Base-by-base conservation (phyloP, 2,797 vertebrate species). In the Paratrypauchen microcephalus region DNA sequence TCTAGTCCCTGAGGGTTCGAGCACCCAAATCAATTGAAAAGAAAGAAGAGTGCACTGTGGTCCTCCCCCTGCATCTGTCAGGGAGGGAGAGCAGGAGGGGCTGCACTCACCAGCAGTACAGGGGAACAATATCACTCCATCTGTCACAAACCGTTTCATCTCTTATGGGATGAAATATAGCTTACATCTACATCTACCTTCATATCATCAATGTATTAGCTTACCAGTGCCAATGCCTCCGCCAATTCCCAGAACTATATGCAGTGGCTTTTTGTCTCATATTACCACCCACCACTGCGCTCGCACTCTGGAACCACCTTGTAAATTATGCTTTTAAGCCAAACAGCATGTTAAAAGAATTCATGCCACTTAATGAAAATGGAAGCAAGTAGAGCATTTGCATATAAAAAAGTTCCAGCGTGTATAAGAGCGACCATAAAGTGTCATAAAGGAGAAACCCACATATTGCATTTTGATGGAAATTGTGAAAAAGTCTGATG, bases 21-120 rank as follows among this genome's bases (percentile, higher is more conserved):
- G 89, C 91, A 92, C 88, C 90, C 88, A 88, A 93, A 94, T 94
- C 93, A 94, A 93, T 94, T 86, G 88, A 90, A 90, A 65, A 92
- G 90, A 93, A 93, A 92, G 90, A 89, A 76, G 86, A 92, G 89
- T 87, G 88, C 82, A 83, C 72, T 73, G 84, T 80, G 90, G 87
- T 87, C 92, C 89, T 92, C 92, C 91, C 91, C 87, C 89, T 92
- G 90, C 93, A 94, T 94, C 93, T 94, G 93, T 93, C 89, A 90
- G 91, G 88, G 86, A 93, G 91, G 84, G 84, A 81, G 79, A 88
- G 79, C 87, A 89, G 90, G 91, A 92, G 91, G 91, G 90, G 87
- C 71, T 30, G 73, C 79, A 83, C 89, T 92, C 83, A 72, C 74
- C 76, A 84, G 82, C 84, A 36, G 70, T 86, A 85, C 78, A 82